Conservation (phyloP, 2,797 vertebrate species). For the Mormyrus hasselquistii region DNA sequence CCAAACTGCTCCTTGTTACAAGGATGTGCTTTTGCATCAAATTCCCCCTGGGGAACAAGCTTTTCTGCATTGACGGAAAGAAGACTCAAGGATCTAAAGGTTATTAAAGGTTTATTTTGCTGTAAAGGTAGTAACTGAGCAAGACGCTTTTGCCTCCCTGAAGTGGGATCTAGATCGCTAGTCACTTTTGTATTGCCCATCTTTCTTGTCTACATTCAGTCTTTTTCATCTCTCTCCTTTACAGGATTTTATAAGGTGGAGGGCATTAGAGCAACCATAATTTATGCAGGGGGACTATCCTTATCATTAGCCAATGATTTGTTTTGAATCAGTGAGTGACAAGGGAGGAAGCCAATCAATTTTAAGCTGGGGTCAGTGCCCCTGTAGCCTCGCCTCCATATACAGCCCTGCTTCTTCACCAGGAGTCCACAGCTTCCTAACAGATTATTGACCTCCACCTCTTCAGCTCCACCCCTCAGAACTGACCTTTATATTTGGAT, state of each 20-base stretch:
- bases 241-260: neutral
- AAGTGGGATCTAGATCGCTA: neutral
- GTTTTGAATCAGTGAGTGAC: neutral
- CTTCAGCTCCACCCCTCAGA: neutral
- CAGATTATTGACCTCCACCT: neutral
- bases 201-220: neutral
- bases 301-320: neutral
- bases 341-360: neutral
- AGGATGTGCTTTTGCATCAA: neutral
- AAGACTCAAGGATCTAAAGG: neutral
- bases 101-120: neutral
- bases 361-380: neutral
- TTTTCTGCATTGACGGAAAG: neutral
- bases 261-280: neutral
- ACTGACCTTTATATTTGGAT: slow-evolving; percentile 3
- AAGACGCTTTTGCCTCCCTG: neutral
- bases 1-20: neutral
- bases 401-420: neutral
- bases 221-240: neutral
- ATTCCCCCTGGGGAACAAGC: neutral
- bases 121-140: neutral
- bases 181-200: neutral
- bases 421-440: neutral
- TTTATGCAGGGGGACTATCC: neutral
- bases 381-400: neutral